Evolutionary conservation across 2,888 invertebrate genomes (phyloP).

Genomic region (Thymelicus lineola): DNA sequence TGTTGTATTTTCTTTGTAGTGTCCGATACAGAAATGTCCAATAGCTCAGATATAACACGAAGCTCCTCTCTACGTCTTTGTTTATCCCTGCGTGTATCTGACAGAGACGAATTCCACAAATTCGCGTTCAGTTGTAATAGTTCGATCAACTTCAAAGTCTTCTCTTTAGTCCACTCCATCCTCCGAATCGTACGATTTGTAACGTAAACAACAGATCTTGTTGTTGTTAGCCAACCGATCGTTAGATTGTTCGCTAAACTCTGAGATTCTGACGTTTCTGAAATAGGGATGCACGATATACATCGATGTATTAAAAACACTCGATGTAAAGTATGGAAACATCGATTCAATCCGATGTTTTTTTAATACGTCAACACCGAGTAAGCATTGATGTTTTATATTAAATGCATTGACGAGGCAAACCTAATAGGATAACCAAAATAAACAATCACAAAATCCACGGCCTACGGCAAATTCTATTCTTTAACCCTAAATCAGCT

Average conservation of each 20-base stretch:
- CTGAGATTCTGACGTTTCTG: no score
- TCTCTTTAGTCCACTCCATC: constrained; percentile 82
- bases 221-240: constrained; percentile 56
- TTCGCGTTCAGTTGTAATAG: constrained; percentile 73
- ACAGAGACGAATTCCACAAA: constrained; percentile 75
- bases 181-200: constrained; percentile 45
- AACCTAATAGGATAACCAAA: no score
- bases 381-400: no score
- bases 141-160: constrained; percentile 76
- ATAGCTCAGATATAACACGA: constrained; percentile 67
- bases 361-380: no score
- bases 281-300: no score
- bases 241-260: constrained; percentile 57
- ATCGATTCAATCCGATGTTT: no score
- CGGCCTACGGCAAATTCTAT: no score
- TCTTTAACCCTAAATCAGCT: no score
- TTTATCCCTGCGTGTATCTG: constrained; percentile 74
- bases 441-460: no score
- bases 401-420: no score
- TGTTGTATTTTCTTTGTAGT: constrained; percentile 86
- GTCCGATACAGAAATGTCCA: constrained; percentile 73
- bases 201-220: constrained; percentile 54
- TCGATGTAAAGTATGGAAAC: no score
- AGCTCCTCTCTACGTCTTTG: constrained; percentile 77
- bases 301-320: no score